These are phyloP conservation scores for Bubo scandiacus DNA, from an alignment of 2,113 vertebrate species.

Conservation along the genomic window DNA sequence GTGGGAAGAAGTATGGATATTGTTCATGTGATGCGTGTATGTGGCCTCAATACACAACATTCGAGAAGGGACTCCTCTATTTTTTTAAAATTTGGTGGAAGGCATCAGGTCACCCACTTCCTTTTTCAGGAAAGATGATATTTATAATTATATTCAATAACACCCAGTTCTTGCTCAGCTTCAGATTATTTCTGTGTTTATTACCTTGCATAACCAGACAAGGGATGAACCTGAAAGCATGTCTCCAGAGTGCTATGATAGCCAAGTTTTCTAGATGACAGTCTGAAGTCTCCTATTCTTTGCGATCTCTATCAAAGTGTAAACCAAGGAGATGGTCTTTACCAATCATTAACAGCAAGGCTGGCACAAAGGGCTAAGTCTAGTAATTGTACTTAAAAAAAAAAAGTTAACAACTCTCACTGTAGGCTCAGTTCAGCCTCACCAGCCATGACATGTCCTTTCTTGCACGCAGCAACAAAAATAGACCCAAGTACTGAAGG, in stretches of 20 bases:
- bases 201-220: background rate
- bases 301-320: constrained; percentile 70
- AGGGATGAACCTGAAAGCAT: background rate
- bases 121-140: background rate
- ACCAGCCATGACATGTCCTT: constrained; percentile 34
- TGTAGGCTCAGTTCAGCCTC: constrained; percentile 47
- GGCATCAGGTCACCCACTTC: background rate
- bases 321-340: constrained; percentile 59
- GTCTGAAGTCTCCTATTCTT: constrained; percentile 41
- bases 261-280: constrained; percentile 44
- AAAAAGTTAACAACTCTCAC: constrained; percentile 7
- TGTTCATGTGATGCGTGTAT: rapidly evolving
- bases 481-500: constrained; percentile 14
- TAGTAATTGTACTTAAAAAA: constrained; percentile 53
- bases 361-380: constrained; percentile 66
- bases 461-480: constrained; percentile 19
- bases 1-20: background rate
- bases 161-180: background rate
- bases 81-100: background rate
- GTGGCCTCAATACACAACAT: background rate
- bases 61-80: rapidly evolving
- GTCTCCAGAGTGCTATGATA: background rate
- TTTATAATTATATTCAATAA: background rate
- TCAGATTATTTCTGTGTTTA: background rate
- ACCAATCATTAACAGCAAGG: constrained; percentile 75